Conservation (phyloP, 2,797 vertebrate species). For the Chlorospingus semifuscus region DNA sequence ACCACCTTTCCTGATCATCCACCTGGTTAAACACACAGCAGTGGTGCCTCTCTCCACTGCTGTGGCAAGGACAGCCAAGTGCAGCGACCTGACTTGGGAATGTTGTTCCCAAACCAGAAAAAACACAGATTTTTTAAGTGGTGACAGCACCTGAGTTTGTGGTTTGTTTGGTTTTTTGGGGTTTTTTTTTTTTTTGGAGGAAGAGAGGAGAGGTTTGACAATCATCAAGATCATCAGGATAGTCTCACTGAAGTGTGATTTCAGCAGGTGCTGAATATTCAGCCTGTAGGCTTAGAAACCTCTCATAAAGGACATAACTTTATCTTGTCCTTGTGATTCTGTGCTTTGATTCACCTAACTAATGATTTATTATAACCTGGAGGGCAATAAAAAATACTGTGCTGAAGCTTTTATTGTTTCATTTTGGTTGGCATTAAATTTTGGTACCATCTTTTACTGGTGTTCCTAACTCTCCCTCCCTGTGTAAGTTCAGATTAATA, state of each 20-base stretch:
- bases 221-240: not conserved
- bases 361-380: conserved; percentile 40
- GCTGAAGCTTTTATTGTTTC: conserved; percentile 55
- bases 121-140: not conserved
- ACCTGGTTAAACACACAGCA: not conserved
- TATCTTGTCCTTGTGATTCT: conserved; percentile 47
- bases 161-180: too few relatives aligned
- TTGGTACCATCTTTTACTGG: conserved; percentile 17
- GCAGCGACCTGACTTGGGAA: not conserved
- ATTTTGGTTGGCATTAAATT: conserved; percentile 42
- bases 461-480: not conserved
- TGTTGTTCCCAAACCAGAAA: not conserved
- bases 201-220: not conserved
- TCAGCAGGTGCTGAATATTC: not conserved
- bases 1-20: not conserved
- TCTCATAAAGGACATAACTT: conserved; percentile 9
- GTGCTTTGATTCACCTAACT: conserved; percentile 32
- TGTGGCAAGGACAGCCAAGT: not conserved
- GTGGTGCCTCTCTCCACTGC: not conserved
- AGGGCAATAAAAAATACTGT: conserved; percentile 10
- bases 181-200: not conserved
- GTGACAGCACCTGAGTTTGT: not conserved
- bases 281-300: not conserved
- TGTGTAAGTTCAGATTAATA: not conserved
- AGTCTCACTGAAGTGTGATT: not conserved